Evolutionary conservation across 30 jellyfish, hydroid and myxozoan genomes (phyloP), one percentile per base, ranked within the genome.

Genomic region (Aurelia sp.): DNA sequence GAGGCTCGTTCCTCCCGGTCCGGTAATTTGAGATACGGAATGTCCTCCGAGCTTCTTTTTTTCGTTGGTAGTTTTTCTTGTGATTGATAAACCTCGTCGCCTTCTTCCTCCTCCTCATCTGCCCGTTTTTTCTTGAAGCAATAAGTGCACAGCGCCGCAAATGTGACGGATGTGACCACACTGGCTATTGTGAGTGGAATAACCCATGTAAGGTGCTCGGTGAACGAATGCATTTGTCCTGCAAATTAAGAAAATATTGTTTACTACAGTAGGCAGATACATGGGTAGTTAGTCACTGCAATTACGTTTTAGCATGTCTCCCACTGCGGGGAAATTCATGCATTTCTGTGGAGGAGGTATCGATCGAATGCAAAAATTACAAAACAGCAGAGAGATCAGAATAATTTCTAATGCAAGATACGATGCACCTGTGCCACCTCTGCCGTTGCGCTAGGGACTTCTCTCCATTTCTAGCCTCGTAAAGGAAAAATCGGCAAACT

Each of bases 91-190:
- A 41, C 16, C 50, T 58, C 84, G 13, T 76, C 82, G 4, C 24
- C 69, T 16, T 85, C 91, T 19, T 67, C 78, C 4, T 61, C 92
- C 18, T 65, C 98, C n/a, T 91, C 97, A 18, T 78, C 94, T 8
- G 63, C 72, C 13, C 50, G 15, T 20, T 86, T 86, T 70, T 69
- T 85, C 74, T 81, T 85, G 94, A 77, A 91, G 76, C 98, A 91
- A 74, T 88, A 91, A 13, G 94, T 63, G 68, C 98, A 91, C 38
- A 91, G 44, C 13, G 68, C 88, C 24, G 79, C 62, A 67, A 85
- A 85, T 17, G 91, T 52, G 0, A 80, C 18, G 64, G 74, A 50
- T 58, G 92, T 21, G 33, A 86, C 97, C 22, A 81, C 35, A 69
- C 89, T 58, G 22, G 83, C 82, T 21, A 76, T 81, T 17, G 76